A percentile compares a stretch with the other conserved stretches of the same genome.
Evolutionary conservation across 2,888 invertebrate species (phyloP).

Genomic region (Polydrusus pterygomalis): DNA sequence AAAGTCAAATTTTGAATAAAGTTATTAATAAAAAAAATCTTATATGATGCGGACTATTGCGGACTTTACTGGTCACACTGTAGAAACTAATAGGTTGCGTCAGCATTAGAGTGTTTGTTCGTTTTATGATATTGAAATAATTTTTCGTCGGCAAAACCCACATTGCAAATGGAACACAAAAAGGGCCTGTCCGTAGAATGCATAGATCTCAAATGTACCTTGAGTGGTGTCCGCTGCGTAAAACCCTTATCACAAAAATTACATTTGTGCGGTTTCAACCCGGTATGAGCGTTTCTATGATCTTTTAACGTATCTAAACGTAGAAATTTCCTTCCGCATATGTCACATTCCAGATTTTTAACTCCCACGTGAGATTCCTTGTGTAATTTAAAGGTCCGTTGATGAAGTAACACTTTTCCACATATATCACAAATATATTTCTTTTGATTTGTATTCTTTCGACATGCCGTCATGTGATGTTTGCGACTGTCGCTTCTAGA

Average conservation of each 20-base stretch:
- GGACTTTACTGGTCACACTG: too few relatives aligned
- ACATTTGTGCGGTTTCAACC: slow-evolving; percentile 68
- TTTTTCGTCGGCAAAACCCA: background rate
- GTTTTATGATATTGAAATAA: background rate
- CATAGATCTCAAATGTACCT: slow-evolving; percentile 68
- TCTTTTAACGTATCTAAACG: slow-evolving; percentile 61
- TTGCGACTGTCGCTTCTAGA: background rate
- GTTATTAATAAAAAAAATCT: too few relatives aligned
- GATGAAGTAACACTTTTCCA: background rate
- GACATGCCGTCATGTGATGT: background rate
- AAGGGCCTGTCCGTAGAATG: background rate
- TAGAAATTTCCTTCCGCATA: slow-evolving; percentile 64
- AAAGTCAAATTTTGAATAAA: too few relatives aligned
- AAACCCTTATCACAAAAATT: slow-evolving; percentile 64
- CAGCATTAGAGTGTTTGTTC: background rate
- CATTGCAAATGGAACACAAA: slow-evolving; percentile 1
- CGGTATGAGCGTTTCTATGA: slow-evolving; percentile 62
- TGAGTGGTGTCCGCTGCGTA: slow-evolving; percentile 76
- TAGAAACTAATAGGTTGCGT: too few relatives aligned
- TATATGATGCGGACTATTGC: too few relatives aligned
- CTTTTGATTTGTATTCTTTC: background rate
- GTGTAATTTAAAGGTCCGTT: background rate
- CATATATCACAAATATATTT: background rate
- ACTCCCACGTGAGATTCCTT: background rate
- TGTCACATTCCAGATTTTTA: background rate